These are phyloP conservation scores for Propithecus coquereli DNA, from an alignment of 2,113 vertebrate species.

Conservation along the genomic window DNA sequence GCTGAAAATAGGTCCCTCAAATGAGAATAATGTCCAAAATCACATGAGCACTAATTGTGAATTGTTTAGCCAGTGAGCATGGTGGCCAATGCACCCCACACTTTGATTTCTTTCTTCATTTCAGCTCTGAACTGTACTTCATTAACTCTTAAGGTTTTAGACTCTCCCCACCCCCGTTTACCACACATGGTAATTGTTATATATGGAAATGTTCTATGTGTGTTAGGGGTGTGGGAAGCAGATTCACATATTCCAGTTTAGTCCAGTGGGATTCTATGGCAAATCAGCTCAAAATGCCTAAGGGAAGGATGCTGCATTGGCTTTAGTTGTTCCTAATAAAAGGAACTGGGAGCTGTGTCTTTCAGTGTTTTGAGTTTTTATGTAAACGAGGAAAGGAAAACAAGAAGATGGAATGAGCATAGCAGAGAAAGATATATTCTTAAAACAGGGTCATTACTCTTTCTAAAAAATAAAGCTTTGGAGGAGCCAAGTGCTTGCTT, in stretches of 20 bases:
- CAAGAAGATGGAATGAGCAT: background rate
- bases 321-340: conserved; percentile 24
- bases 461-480: background rate
- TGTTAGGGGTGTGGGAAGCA: background rate
- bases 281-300: conserved; percentile 29
- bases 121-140: background rate
- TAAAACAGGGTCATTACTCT: background rate
- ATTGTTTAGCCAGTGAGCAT: conserved; percentile 52
- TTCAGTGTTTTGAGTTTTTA: background rate
- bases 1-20: conserved; percentile 37
- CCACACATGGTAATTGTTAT: conserved; percentile 4
- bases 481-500: background rate
- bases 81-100: conserved; percentile 50
- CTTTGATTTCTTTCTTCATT: conserved; percentile 67
- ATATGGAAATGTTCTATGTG: conserved; percentile 24
- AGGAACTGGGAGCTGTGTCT: background rate
- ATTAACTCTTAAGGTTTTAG: conserved; percentile 55
- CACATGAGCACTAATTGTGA: background rate
- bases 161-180: background rate
- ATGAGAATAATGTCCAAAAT: conserved; percentile 54
- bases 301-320: background rate
- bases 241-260: conserved; percentile 6
- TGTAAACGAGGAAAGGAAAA: background rate
- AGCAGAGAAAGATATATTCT: background rate
- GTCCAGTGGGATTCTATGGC: background rate